Evolutionary conservation across 64 coral and sea anemone genomes (phyloP).

Genomic region (Platygyra sinensis): DNA sequence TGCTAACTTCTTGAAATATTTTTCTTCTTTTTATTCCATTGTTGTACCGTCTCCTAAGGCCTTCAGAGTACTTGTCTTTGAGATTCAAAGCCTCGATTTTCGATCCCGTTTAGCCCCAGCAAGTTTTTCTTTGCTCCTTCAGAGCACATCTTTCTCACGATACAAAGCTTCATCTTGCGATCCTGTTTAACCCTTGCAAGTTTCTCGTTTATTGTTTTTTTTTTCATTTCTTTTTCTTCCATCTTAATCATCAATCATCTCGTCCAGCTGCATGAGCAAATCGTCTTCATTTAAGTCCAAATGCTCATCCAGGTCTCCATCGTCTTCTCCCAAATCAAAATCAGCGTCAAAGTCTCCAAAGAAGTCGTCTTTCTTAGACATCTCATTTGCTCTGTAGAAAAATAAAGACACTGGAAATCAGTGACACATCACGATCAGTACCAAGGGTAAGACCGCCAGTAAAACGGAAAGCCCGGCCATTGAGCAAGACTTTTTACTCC

Average conservation of each 20-base stretch:
- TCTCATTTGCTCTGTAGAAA: slow-evolving; percentile 30
- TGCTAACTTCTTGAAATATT: too few species aligned
- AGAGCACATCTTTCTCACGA: too few species aligned
- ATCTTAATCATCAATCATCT: slow-evolving; percentile 59
- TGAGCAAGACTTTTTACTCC: too few species aligned
- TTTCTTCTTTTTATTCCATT: too few species aligned
- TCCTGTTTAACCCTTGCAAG: too few species aligned
- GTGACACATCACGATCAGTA: background rate
- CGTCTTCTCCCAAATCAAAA: slow-evolving; percentile 46
- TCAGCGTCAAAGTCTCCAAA: slow-evolving; percentile 3
- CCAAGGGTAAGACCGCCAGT: background rate
- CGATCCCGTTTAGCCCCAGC: too few species aligned
- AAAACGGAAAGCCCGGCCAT: background rate
- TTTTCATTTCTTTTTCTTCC: background rate
- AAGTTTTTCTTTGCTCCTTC: background rate
- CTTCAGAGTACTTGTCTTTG: too few species aligned
- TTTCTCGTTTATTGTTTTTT: background rate
- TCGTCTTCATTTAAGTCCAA: slow-evolving; percentile 57
- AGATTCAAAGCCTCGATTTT: too few species aligned
- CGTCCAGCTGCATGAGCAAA: slow-evolving; percentile 54
- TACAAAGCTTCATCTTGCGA: too few species aligned
- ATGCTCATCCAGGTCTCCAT: background rate
- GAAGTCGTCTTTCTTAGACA: slow-evolving; percentile 62
- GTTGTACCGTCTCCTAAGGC: too few species aligned
- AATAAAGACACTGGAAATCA: background rate